phyloP scores from a whole-genome alignment of 92 coral and sea anemone genomes.

The Epizoanthus ramosus region DNA sequence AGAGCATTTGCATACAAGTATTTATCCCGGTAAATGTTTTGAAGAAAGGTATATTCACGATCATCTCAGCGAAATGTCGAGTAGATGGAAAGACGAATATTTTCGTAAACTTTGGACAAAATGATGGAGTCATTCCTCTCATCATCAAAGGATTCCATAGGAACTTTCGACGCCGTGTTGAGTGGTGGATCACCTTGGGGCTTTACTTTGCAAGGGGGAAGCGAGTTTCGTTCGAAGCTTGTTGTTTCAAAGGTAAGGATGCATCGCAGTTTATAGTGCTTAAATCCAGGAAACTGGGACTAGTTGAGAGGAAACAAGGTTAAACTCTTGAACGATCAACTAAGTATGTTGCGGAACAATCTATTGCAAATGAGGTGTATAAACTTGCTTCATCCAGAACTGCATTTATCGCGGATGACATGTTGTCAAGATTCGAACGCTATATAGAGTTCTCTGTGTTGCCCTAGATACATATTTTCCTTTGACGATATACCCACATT shows the following conservation, averaged over 20 bases:
- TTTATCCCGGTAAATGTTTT: slow-evolving; percentile 69
- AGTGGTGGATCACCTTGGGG: slow-evolving; percentile 99
- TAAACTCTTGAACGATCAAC: neutral
- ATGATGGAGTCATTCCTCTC: slow-evolving; percentile 59
- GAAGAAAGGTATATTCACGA: slow-evolving; percentile 42
- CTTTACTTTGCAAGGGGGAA: slow-evolving; percentile 92
- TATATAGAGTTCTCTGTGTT: slow-evolving; percentile 22
- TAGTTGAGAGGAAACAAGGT: neutral
- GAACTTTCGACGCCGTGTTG: slow-evolving; percentile 77
- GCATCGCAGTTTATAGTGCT: neutral
- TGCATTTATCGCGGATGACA: slow-evolving; percentile 13
- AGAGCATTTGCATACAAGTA: slow-evolving; percentile 72
- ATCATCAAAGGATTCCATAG: slow-evolving; percentile 45
- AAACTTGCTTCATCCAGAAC: slow-evolving; percentile 8
- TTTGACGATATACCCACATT: slow-evolving; percentile 2
- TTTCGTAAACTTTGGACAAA: slow-evolving; percentile 1
- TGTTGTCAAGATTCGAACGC: slow-evolving; percentile 45
- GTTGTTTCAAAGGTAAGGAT: slow-evolving; percentile 82
- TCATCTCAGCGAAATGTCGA: slow-evolving; percentile 52
- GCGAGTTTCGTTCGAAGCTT: slow-evolving; percentile 85
- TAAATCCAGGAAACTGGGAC: neutral
- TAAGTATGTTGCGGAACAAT: slow-evolving; percentile 3
- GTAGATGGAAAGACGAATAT: slow-evolving; percentile 20
- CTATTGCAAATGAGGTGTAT: slow-evolving; percentile 21
- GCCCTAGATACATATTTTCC: slow-evolving; percentile 39